Evolutionary conservation across 2,113 vertebrate species (phyloP), one percentile per base, ranked within the genome.

Genomic region (Neolamprologus toae): DNA sequence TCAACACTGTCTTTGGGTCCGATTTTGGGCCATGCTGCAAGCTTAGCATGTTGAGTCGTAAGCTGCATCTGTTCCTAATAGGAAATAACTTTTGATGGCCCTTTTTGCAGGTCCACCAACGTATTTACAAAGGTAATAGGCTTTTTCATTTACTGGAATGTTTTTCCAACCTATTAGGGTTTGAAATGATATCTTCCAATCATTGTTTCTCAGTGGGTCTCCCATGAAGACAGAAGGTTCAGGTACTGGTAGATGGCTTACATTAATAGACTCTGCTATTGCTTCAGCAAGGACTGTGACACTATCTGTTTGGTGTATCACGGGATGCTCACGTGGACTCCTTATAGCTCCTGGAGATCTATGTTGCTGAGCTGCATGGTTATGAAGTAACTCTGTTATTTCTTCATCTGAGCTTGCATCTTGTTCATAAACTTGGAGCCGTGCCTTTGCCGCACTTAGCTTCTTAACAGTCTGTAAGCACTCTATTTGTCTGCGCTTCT

Each of bases 241-340:
- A 54, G 53, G 10, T 54, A 0, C 53, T 54, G 53, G 53, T 0
- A 54, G 53, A 54, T 0, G 1, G n/a, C 53, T 54, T 4, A 54
- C 53, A 12, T 12, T 54, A 54, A 54, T 54, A 54, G 53, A 54
- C n/a, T 54, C 53, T 12, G 53, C 51, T 54, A 54, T 54, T 54
- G 53, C 53, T 54, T 54, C n/a, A 54, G 53, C 3, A 0, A 54
- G 10, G n/a, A 54, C 53, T 54, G 53, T 23, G 53, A 55, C 21
- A 55, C 53, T 55, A 55, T 55, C 53, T 55, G 21, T 0, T 55
- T 3, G 53, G 53, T 23, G n/a, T 54, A 23, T 54, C 53, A 54
- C 4, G 0, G 53, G 53, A 55, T 55, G 53, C 2, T 55, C 21
- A 55, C 0, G 0, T 55, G 53, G 53, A 55, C 21, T 55, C 53